Evolutionary conservation across 2,113 vertebrate genomes (phyloP).

Genomic region (Erythrolamprus reginae): DNA sequence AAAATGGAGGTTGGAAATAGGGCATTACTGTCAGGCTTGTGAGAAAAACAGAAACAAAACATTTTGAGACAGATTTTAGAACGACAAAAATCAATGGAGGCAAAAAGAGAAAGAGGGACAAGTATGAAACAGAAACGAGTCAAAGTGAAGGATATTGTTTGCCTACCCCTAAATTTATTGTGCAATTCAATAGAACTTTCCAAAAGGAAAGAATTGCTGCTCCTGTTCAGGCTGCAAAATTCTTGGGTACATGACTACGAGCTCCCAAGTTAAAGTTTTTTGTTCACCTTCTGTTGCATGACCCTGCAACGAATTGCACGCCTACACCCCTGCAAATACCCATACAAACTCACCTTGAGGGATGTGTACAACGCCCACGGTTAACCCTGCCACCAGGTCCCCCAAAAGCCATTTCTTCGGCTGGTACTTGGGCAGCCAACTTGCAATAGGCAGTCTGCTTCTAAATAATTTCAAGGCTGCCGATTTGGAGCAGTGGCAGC

Average conservation of each 20-base stretch:
- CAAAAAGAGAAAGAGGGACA: not conserved
- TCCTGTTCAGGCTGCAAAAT: not conserved
- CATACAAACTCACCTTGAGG: slow-evolving; percentile 78
- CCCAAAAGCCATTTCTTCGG: slow-evolving; percentile 82
- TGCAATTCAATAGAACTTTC: not conserved
- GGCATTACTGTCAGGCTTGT: not conserved
- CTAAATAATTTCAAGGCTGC: slow-evolving; percentile 69
- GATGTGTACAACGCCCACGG: slow-evolving; percentile 87
- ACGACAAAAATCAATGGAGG: not conserved
- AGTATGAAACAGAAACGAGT: not conserved
- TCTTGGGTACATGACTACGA: not conserved
- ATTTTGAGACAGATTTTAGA: not conserved
- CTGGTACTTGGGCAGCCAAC: slow-evolving; percentile 82
- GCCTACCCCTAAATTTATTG: not conserved
- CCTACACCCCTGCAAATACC: not conserved
- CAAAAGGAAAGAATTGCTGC: not conserved
- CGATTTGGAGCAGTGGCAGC: slow-evolving; percentile 67
- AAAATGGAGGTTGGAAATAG: not conserved
- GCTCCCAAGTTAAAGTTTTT: not conserved
- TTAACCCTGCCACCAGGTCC: slow-evolving; percentile 81
- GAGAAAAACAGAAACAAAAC: not conserved
- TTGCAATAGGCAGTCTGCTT: slow-evolving; percentile 75
- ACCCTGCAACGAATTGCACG: not conserved
- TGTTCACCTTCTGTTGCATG: not conserved
- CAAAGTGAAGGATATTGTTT: not conserved